Conservation (phyloP, 2,888 invertebrate genomes). For the Andrena praecox region DNA sequence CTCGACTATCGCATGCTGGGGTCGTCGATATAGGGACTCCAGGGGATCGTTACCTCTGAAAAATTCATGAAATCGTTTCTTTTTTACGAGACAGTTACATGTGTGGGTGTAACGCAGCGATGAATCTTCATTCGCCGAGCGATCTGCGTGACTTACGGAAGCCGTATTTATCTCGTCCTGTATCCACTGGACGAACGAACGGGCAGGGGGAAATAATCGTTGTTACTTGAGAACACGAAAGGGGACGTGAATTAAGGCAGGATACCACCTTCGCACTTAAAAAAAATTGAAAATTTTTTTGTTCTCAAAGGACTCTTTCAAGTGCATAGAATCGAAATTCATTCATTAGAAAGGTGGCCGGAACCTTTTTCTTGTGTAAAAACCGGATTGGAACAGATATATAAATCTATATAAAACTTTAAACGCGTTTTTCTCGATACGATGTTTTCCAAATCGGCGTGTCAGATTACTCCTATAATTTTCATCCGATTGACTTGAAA, state of each 20-base stretch:
- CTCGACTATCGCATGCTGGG: not conserved
- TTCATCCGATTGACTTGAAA: too few relatives aligned
- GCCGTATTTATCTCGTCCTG: slow-evolving; percentile 40
- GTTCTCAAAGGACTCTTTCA: too few relatives aligned
- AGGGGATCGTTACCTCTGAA: not conserved
- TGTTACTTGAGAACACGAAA: slow-evolving; percentile 23
- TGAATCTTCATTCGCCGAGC: slow-evolving; percentile 33
- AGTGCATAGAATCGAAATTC: too few relatives aligned
- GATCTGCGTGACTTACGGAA: slow-evolving; percentile 42
- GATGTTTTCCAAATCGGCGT: too few relatives aligned
- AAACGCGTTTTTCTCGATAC: too few relatives aligned
- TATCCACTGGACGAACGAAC: not conserved
- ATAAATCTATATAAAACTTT: too few relatives aligned
- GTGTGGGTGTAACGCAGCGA: not conserved
- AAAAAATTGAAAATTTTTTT: too few relatives aligned
- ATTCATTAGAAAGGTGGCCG: too few relatives aligned
- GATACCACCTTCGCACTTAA: too few relatives aligned
- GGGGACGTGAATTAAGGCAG: slow-evolving; percentile 11
- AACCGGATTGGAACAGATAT: too few relatives aligned
- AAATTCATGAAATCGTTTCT: slow-evolving; percentile 15
- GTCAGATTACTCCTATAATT: too few relatives aligned
- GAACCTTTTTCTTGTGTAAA: too few relatives aligned
- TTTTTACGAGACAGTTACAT: slow-evolving; percentile 17
- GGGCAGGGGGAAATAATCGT: slow-evolving; percentile 37
- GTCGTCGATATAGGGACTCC: not conserved